Evolutionary conservation across 2,113 vertebrate species (phyloP), one percentile per base, ranked within the genome.

Genomic region (Nothoprocta pentlandii): DNA sequence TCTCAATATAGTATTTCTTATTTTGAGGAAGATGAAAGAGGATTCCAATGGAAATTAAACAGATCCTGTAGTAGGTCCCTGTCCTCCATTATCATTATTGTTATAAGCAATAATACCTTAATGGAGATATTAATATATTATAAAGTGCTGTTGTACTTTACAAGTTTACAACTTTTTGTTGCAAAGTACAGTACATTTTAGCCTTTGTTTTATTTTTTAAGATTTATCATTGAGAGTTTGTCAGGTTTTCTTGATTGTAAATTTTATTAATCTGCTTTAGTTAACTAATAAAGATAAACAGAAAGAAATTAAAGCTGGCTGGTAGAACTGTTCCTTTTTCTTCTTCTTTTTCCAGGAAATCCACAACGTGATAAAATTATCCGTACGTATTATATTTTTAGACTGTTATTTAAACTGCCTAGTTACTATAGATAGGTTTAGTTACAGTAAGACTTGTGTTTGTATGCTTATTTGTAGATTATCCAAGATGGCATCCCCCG

Each of bases 371-470:
- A 98, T 10, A 34, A 49, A 42, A 14, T 4, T n/a, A 81, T 32
- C 85, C 54, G 98, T 98, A 97, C 8, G 96, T 97, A 88, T 95
- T 62, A 62, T 84, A 80, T 32, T 94, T 94, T 74, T 74, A 66
- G 47, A 85, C 22, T 79, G 41, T 69, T 89, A 12, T 49, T 76
- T 73, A n/a, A 34, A 44, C 51, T 59, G 12, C 36, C 80, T 34
- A 61, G 17, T 85, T 66, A 56, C 66, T 70, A 62, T 12, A 80
- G 63, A 32, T 61, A 26, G 59, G 25, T 63, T 64, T 85, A 13
- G n/a, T 75, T 7, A 21, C 36, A 59, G 13, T 66, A 70, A 75
- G 66, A 77, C 69, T 28, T 68, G 6, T 34, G 8, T 42, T 68
- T 58, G n/a, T 84, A 42, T 95, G 12, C 78, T 95, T 93, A 74